These are phyloP conservation scores for Chelon auratus DNA, from an alignment of 2,797 vertebrate genomes.

Conservation along the genomic window DNA sequence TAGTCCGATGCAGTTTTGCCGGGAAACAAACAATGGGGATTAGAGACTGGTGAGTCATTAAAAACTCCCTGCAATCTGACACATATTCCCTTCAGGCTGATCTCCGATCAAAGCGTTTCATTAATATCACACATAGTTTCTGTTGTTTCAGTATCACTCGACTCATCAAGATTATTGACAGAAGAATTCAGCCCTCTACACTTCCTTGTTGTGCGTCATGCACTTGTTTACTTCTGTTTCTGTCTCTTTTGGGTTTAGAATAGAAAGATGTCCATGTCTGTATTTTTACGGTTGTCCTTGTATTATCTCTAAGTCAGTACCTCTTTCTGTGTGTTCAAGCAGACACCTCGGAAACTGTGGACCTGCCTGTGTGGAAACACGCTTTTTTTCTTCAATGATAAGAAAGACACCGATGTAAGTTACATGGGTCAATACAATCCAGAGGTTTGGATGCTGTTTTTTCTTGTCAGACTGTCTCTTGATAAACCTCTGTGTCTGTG, in stretches of 20 bases:
- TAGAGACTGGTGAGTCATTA: no score
- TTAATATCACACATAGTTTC: neutral
- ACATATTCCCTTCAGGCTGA: neutral
- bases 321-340: neutral
- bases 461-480: neutral
- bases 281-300: neutral
- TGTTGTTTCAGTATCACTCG: neutral
- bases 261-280: neutral
- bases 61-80: no score
- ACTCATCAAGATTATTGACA: constrained; percentile 22
- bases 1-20: no score
- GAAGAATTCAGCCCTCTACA: neutral
- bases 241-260: no score
- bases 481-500: constrained; percentile 5
- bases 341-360: constrained; percentile 86
- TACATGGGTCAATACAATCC: neutral
- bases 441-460: neutral
- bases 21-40: no score
- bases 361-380: constrained; percentile 84
- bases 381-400: constrained; percentile 86
- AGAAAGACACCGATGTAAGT: constrained; percentile 83
- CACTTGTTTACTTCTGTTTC: neutral
- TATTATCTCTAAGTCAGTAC: neutral
- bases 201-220: constrained; percentile 8
- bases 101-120: neutral